Evolutionary conservation across 2,888 invertebrate species (phyloP).

Genomic region (Epiblema foenella): DNA sequence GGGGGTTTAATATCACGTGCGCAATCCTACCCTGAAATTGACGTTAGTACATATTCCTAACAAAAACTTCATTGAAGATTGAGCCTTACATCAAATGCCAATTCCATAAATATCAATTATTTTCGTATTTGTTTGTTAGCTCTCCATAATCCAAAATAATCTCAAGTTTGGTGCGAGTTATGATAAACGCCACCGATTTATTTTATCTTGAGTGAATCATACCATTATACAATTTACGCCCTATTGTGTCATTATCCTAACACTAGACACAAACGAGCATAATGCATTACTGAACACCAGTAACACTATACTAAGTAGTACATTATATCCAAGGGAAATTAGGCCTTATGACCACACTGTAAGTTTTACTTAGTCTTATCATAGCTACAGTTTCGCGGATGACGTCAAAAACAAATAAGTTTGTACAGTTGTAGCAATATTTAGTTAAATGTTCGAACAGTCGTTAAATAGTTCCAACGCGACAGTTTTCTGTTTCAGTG

Average conservation of each 20-base stretch:
- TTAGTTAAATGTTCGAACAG: conserved; percentile 53
- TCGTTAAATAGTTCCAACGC: conserved; percentile 23
- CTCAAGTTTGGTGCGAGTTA: not conserved
- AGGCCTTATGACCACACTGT: not conserved
- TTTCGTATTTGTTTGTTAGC: no score
- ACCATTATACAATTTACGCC: conserved; percentile 35
- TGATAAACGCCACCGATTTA: conserved; percentile 12
- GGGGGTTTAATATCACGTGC: no score
- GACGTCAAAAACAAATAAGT: conserved; percentile 53
- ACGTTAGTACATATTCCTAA: no score
- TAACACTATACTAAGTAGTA: not conserved
- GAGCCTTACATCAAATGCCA: no score
- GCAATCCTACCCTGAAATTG: no score
- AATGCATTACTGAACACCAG: conserved; percentile 21
- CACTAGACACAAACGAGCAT: conserved; percentile 6
- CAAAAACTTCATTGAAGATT: no score
- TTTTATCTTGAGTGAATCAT: conserved; percentile 29
- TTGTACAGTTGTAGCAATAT: conserved; percentile 61
- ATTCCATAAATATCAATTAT: no score
- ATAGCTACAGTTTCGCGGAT: conserved; percentile 44
- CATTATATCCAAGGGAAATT: not conserved
- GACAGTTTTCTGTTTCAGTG: not conserved
- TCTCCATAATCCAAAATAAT: not conserved
- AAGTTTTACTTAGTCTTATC: conserved; percentile 11
- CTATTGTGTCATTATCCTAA: conserved; percentile 37